phyloP scores from a whole-genome alignment of 2,888 invertebrate genomes.

The Cheilosia vulpina region DNA sequence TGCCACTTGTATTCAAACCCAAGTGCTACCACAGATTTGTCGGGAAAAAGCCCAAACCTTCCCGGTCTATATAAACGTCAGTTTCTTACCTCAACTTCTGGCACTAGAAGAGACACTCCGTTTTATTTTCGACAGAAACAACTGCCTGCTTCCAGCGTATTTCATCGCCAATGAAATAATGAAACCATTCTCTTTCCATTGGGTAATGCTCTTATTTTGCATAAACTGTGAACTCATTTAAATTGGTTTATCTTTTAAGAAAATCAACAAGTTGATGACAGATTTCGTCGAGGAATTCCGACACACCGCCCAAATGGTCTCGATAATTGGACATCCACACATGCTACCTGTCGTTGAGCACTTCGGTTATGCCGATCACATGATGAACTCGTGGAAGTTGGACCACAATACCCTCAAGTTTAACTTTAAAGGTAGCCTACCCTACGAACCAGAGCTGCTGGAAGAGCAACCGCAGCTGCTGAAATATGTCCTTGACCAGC shows the following conservation, averaged over 20 bases:
- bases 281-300: slow-evolving; percentile 97
- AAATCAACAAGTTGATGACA: slow-evolving; percentile 92
- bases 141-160: slow-evolving; percentile 96
- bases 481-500: slow-evolving; percentile 95
- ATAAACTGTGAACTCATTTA: neutral
- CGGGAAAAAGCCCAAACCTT: slow-evolving; percentile 94
- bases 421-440: slow-evolving; percentile 89
- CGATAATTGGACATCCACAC: slow-evolving; percentile 94
- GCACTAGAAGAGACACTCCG: slow-evolving; percentile 92
- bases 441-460: slow-evolving; percentile 93
- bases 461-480: slow-evolving; percentile 95
- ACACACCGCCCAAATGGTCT: slow-evolving; percentile 97
- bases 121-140: slow-evolving; percentile 95
- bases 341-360: slow-evolving; percentile 98
- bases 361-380: slow-evolving; percentile 94
- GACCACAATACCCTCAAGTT: slow-evolving; percentile 91
- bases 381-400: slow-evolving; percentile 96
- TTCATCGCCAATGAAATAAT: slow-evolving; percentile 97
- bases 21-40: slow-evolving; percentile 86
- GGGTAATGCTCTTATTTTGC: slow-evolving; percentile 85
- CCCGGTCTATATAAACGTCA: slow-evolving; percentile 91
- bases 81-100: slow-evolving; percentile 91
- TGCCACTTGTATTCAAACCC: slow-evolving; percentile 54
- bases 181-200: slow-evolving; percentile 90
- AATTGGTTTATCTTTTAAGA: slow-evolving; percentile 84